Conservation (phyloP, 2,113 vertebrate genomes). For the Leptodactylus fuscus region DNA sequence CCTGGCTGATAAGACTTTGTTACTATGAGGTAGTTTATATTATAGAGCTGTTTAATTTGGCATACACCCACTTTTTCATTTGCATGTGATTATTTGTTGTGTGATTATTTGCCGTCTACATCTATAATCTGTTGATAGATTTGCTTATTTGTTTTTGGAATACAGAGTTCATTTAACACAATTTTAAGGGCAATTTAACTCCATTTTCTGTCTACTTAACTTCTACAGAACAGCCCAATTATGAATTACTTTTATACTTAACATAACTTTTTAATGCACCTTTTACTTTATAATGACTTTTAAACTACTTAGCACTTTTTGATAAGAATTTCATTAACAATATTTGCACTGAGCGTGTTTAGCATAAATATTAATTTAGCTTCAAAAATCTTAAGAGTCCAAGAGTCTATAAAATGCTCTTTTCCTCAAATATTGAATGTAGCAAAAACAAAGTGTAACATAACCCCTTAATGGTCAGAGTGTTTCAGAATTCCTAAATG, state of each 20-base stretch:
- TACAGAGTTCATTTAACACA: conserved; percentile 19
- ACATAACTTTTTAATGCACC: neutral
- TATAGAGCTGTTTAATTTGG: neutral
- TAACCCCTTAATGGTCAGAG: neutral
- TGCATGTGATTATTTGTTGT: neutral
- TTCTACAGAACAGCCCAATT: neutral
- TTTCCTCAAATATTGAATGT: neutral
- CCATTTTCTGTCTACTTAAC: conserved; percentile 10
- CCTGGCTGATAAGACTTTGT: no score
- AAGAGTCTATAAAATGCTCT: neutral
- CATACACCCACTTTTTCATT: neutral
- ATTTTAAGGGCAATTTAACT: conserved; percentile 26
- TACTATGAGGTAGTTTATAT: no score
- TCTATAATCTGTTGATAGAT: neutral
- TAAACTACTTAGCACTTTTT: conserved; percentile 16
- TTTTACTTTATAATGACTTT: conserved; percentile 25
- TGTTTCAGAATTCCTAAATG: no score
- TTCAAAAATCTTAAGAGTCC: neutral
- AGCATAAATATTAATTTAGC: neutral
- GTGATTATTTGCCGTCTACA: neutral
- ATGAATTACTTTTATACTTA: neutral
- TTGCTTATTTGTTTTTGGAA: conserved; percentile 5
- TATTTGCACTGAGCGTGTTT: neutral
- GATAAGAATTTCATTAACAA: conserved; percentile 17
- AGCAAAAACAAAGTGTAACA: neutral